phyloP scores from a whole-genome alignment of 2,113 vertebrate species.

The Onychorhynchus coronatus region DNA sequence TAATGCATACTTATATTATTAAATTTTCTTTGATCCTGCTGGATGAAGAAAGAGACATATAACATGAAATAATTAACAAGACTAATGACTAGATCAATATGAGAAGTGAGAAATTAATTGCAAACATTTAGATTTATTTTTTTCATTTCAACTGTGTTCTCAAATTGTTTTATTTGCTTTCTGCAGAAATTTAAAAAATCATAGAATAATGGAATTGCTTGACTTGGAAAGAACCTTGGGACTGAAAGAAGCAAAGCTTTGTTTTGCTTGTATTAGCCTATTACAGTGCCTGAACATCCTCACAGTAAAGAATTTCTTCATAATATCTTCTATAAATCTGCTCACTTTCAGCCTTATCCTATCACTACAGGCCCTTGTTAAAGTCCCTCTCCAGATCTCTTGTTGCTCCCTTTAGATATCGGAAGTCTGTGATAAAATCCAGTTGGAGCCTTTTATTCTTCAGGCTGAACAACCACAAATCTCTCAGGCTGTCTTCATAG shows the following conservation, averaged over 20 bases:
- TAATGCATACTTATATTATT: not conserved
- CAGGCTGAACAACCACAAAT: not conserved
- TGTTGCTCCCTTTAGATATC: not conserved
- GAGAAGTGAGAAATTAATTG: not conserved
- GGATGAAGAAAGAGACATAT: not conserved
- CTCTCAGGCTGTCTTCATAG: not conserved
- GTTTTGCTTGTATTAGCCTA: not conserved
- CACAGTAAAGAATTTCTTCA: not conserved
- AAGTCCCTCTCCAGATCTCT: not conserved
- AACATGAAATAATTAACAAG: not conserved
- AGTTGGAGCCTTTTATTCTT: not conserved
- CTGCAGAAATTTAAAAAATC: not conserved
- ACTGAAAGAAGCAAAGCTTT: not conserved
- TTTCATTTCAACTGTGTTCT: not conserved
- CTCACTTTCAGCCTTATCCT: not conserved
- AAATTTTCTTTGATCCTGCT: constrained; percentile 16
- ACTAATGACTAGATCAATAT: not conserved
- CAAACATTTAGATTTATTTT: not conserved
- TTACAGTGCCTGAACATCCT: not conserved
- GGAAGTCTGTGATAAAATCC: not conserved
- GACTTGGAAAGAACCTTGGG: not conserved
- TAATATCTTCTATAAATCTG: not conserved
- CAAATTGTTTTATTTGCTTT: not conserved
- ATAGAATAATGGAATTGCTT: not conserved
- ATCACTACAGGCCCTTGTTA: not conserved